Percentiles rank a stretch among this genome's conserved stretches.
Evolutionary conservation across 1,140 invertebrate species (phyloP).

Genomic region (Trichonephila clavata): DNA sequence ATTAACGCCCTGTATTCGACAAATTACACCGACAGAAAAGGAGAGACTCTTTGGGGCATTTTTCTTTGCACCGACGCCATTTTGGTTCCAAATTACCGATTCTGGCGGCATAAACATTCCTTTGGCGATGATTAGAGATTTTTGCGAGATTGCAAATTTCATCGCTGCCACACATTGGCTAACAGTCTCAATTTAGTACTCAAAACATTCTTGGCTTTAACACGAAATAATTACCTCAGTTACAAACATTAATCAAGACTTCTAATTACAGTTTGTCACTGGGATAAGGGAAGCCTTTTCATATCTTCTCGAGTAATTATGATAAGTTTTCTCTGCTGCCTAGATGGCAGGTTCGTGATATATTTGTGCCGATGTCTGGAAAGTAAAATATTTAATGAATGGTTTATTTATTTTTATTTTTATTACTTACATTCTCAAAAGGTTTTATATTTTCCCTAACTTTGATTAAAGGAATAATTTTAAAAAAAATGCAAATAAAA

Average conservation of each 20-base stretch:
- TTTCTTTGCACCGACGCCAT: conserved; percentile 4
- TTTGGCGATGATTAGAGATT: conserved; percentile 22
- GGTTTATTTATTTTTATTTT: neutral
- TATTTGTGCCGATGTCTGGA: conserved; percentile 36
- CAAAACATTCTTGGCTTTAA: conserved; percentile 39
- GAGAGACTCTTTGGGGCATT: neutral
- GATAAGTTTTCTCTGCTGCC: conserved; percentile 45
- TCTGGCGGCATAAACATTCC: conserved; percentile 24
- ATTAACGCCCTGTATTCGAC: neutral
- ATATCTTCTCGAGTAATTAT: conserved; percentile 49
- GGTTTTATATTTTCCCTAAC: neutral
- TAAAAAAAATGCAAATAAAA: neutral
- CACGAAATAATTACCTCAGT: conserved; percentile 55
- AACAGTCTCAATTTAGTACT: neutral
- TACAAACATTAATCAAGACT: conserved; percentile 63
- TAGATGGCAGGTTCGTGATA: conserved; percentile 53
- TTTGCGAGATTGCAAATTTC: neutral
- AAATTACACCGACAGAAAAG: neutral
- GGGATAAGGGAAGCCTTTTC: conserved; percentile 15
- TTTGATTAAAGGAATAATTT: neutral
- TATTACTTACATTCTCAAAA: neutral
- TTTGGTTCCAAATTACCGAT: conserved; percentile 1
- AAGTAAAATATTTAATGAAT: conserved; percentile 21
- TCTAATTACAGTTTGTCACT: conserved; percentile 65
- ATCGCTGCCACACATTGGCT: neutral